Base-by-base conservation (phyloP, 1,140 invertebrate species). In the Drosophila eugracilis region DNA sequence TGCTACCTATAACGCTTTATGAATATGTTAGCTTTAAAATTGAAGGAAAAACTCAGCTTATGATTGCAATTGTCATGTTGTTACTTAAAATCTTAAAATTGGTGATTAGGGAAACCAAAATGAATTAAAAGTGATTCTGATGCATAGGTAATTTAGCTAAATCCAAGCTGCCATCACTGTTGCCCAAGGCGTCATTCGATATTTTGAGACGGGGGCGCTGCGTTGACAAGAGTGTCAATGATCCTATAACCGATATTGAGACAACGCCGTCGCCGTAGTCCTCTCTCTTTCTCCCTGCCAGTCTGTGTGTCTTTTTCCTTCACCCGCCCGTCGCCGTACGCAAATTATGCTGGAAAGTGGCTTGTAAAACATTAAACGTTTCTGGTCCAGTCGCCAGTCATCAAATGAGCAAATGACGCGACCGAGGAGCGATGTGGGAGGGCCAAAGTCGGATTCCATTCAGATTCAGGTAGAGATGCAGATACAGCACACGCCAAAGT, bases 211-310 rank as follows among this genome's bases (percentile, higher is more conserved):
- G 54, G 26, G 55, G 76, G 63, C 75, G 76, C 74, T 48, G 57
- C 60, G 55, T 6, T 50, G 60, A 67, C 63, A 67, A 88, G 88
- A 89, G 83, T 88, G 84, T 89, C 83, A 88, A 88, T 88, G 83
- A 88, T 88, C 83, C 83, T 88, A 88, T 88, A 88, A 88, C 84
- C 84, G 83, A 88, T 88, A 89, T 88, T 89, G 59, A 78, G 75
- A 72, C 65, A 63, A 42, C 37, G 67, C 22, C 60, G 28, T 14
- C 59, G 44, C 26, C 53, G n/a, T 12, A 39, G 24, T 34, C 49
- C 24, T 62, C 26, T 28, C 19, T 48, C 21, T n/a, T 9, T 60
- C 28, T 42, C 21, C 9, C 15, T 21, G 26, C n/a, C 50, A 5
- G 14, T n/a, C 6, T 19, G 17, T 28, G 41, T 9, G 21, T 26